Evolutionary conservation across 2,797 vertebrate genomes (phyloP), one percentile per base, ranked within the genome.

Genomic region (Rhinoraja longicauda): DNA sequence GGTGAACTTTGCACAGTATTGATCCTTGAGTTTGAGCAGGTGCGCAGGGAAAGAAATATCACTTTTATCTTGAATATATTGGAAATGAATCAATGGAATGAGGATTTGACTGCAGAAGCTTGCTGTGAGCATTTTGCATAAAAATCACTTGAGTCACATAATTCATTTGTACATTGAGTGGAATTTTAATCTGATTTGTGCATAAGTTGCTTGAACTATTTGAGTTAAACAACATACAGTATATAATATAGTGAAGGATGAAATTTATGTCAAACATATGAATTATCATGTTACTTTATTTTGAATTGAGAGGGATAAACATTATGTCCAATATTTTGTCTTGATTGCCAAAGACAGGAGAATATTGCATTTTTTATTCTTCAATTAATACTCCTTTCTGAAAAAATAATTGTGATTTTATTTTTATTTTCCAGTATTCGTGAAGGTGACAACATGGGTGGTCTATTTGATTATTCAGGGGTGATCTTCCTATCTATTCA

Each of bases 201-300:
- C 32, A 64, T 15, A 81, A 45, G 12, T 32, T 64, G 15, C 17
- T n/a, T 32, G 59, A 86, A 64, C 32, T 67, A 64, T 36, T 88
- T 88, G 53, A 64, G 10, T 88, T 88, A 26, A 88, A 8, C n/a
- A 88, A 67, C 84, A 32, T 86, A n/a, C n/a, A n/a, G n/a, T n/a
- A n/a, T 59, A 86, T n/a, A 57, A 84, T 24, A 81, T 26, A 62
- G 29, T 13, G 64, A 88, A 88, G 8, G n/a, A 32, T 36, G 59
- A 88, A 32, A 9, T 67, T 36, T 36, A 32, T 9, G 21, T n/a
- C n/a, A 67, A 88, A 64, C 67, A 64, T 88, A 64, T 77, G 29
- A 75, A 75, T 77, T 77, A 77, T 77, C 3, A 36, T 13, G 29
- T 32, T n/a, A 32, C 75, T 32, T n/a, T 12, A 36, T 5, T 77